Evolutionary conservation across 1,140 invertebrate genomes (phyloP).

Genomic region (Sitobion miscanthi): DNA sequence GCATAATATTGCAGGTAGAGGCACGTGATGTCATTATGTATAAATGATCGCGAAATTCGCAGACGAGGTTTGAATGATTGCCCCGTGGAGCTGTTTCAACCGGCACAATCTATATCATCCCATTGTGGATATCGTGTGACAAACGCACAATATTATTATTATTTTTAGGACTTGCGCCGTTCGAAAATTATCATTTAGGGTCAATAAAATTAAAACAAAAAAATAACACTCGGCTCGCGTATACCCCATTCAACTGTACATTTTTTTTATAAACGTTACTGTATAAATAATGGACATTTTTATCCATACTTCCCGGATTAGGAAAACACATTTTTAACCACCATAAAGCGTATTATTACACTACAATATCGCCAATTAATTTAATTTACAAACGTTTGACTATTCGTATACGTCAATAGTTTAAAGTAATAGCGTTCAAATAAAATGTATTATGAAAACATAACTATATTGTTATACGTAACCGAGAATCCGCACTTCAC

Average conservation of each 20-base stretch:
- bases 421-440: no score
- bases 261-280: neutral
- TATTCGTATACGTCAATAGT: neutral
- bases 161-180: neutral
- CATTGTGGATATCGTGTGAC: neutral
- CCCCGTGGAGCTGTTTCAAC: neutral
- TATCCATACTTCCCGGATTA: neutral
- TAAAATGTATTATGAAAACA: no score
- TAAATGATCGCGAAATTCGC: neutral
- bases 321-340: no score
- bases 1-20: neutral
- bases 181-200: neutral
- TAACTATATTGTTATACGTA: no score
- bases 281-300: no score
- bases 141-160: neutral
- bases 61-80: neutral
- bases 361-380: accelerated
- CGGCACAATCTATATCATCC: neutral
- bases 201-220: neutral
- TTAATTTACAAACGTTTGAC: neutral
- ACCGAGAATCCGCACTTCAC: neutral
- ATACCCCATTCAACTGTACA: neutral
- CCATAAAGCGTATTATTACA: neutral
- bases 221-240: neutral
- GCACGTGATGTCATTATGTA: neutral